phyloP scores from a whole-genome alignment of 2,113 vertebrate genomes.

The Beaufortia kweichowensis region DNA sequence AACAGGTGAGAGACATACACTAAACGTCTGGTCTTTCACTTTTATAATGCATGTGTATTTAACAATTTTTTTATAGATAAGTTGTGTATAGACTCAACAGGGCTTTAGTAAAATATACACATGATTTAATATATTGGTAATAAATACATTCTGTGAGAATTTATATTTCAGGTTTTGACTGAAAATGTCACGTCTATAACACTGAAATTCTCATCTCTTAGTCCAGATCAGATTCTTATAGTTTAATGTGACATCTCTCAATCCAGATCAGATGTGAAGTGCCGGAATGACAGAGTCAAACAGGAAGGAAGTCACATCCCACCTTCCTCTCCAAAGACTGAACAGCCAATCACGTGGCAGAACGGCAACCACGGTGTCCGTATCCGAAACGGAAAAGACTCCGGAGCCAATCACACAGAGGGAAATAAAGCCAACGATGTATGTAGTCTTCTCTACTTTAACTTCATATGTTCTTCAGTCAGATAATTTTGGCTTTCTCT shows the following conservation, averaged over 20 bases:
- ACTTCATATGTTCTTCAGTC: conserved; percentile 46
- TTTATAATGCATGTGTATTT: no score
- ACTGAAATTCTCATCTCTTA: no score
- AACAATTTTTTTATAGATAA: no score
- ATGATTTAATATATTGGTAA: no score
- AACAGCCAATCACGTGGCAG: conserved; percentile 82
- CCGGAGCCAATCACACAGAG: conserved; percentile 70
- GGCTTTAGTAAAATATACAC: no score
- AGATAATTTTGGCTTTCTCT: conserved; percentile 58
- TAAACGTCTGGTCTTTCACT: no score
- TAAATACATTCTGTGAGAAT: no score
- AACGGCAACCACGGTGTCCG: conserved; percentile 86
- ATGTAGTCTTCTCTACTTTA: conserved; percentile 82
- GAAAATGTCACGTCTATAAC: no score
- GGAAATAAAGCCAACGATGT: conserved; percentile 86
- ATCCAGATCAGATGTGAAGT: conserved; percentile 78
- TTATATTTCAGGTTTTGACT: no score
- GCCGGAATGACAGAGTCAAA: conserved; percentile 80
- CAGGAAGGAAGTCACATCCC: conserved; percentile 74
- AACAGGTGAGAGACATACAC: conserved; percentile 82
- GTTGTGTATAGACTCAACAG: no score
- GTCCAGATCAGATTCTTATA: neutral
- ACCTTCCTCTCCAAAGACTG: conserved; percentile 76
- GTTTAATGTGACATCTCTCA: neutral
- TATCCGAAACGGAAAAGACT: conserved; percentile 83